Conservation (phyloP, 2,797 vertebrate species). For the Ctenopoma kingsleyae region DNA sequence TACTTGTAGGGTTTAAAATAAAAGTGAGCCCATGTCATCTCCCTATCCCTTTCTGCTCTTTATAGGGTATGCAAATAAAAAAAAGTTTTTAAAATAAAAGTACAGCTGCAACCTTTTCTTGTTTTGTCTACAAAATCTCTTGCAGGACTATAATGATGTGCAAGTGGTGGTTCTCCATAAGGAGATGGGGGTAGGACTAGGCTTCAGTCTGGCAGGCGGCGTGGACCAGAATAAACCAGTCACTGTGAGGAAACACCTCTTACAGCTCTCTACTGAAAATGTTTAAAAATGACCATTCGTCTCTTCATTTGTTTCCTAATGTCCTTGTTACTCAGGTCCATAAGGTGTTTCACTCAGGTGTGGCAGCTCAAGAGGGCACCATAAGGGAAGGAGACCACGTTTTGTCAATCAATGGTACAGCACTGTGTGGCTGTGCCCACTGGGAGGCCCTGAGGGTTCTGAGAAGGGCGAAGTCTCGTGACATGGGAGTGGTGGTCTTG, state of each 20-base stretch:
- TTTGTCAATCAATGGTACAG: conserved; percentile 86
- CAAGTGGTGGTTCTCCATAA: conserved; percentile 89
- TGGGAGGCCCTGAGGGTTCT: conserved; percentile 82
- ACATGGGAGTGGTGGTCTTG: conserved; percentile 86
- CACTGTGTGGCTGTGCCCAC: conserved; percentile 75
- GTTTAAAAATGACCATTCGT: background rate
- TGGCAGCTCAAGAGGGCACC: conserved; percentile 85
- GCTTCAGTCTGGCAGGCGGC: conserved; percentile 88
- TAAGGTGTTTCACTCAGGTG: conserved; percentile 82
- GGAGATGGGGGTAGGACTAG: conserved; percentile 84
- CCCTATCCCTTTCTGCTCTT: background rate
- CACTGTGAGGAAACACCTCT: conserved; percentile 76
- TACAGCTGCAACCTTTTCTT: background rate
- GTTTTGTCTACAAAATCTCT: background rate
- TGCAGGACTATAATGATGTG: conserved; percentile 82
- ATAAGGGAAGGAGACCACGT: conserved; percentile 82
- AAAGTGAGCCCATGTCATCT: background rate
- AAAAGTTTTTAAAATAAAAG: no score
- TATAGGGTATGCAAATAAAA: background rate
- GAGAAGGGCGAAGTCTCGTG: conserved; percentile 71
- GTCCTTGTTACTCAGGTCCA: conserved; percentile 79
- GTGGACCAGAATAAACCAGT: conserved; percentile 87
- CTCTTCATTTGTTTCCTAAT: conserved; percentile 10
- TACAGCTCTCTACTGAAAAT: background rate
- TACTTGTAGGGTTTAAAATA: background rate